These are phyloP conservation scores for Eristalis arbustorum DNA, from an alignment of 2,888 invertebrate genomes.

Conservation along the genomic window DNA sequence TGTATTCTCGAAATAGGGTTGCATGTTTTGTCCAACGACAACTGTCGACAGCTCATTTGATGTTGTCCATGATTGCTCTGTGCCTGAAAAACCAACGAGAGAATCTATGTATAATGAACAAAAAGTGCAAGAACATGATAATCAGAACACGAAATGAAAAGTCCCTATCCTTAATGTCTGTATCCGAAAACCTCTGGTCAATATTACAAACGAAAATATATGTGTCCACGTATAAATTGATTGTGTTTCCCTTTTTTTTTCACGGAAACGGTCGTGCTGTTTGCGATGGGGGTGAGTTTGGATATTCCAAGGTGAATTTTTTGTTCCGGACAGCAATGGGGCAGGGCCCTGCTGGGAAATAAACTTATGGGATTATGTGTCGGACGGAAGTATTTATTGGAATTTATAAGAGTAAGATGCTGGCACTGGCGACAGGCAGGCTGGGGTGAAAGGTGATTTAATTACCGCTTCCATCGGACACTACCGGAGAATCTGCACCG, in stretches of 20 bases:
- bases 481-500: not conserved
- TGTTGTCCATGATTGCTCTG: slow-evolving; percentile 62
- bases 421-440: slow-evolving; percentile 11
- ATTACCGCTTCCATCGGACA: slow-evolving; percentile 25
- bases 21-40: slow-evolving; percentile 74
- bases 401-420: slow-evolving; percentile 31
- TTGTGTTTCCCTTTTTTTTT: slow-evolving; percentile 11
- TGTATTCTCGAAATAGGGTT: slow-evolving; percentile 91
- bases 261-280: not conserved
- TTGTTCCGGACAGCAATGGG: slow-evolving; percentile 3
- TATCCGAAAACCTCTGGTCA: slow-evolving; percentile 34
- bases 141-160: slow-evolving; percentile 48
- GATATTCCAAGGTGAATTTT: not conserved
- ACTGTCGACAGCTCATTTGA: slow-evolving; percentile 75
- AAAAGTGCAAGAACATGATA: slow-evolving; percentile 18
- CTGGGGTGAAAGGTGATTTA: slow-evolving; percentile 28
- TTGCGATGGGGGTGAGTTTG: not conserved
- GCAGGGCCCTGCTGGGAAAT: slow-evolving; percentile 36
- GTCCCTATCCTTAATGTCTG: slow-evolving; percentile 17
- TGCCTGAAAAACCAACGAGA: slow-evolving; percentile 30
- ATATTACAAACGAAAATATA: slow-evolving; percentile 19
- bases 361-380: slow-evolving; percentile 57
- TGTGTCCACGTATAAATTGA: slow-evolving; percentile 12
- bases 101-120: not conserved
- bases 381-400: slow-evolving; percentile 31